phyloP scores from a whole-genome alignment of 2,113 vertebrate species.

The Pedionomus torquatus region DNA sequence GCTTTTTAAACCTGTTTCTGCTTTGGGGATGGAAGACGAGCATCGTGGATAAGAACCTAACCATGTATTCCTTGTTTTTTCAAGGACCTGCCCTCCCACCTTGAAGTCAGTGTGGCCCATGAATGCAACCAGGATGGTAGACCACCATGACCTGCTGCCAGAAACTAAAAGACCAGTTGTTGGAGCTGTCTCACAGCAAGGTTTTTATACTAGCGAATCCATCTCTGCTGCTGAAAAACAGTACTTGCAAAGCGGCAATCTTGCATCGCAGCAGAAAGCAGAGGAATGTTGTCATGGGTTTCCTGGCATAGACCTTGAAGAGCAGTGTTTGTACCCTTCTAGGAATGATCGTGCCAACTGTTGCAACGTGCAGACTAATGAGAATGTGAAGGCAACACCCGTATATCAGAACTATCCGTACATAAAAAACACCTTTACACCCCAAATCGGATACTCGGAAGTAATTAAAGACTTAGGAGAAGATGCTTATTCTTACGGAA shows the following conservation, averaged over 20 bases:
- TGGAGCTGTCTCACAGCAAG: slow-evolving; percentile 71
- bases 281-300: slow-evolving; percentile 73
- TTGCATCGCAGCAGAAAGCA: slow-evolving; percentile 69
- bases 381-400: slow-evolving; percentile 61
- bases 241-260: slow-evolving; percentile 51
- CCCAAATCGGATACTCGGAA: slow-evolving; percentile 66
- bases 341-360: slow-evolving; percentile 65
- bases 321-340: slow-evolving; percentile 72
- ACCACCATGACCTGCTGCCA: slow-evolving; percentile 78
- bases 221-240: slow-evolving; percentile 72
- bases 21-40: neutral
- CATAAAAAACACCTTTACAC: slow-evolving; percentile 67
- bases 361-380: slow-evolving; percentile 67
- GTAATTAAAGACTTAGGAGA: slow-evolving; percentile 70
- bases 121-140: slow-evolving; percentile 72
- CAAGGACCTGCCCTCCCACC: slow-evolving; percentile 78
- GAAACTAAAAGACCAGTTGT: slow-evolving; percentile 77
- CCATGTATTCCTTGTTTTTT: slow-evolving; percentile 46
- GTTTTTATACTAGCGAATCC: slow-evolving; percentile 70
- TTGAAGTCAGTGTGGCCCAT: slow-evolving; percentile 84
- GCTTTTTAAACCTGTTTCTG: neutral
- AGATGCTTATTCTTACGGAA: slow-evolving; percentile 67
- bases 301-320: slow-evolving; percentile 67
- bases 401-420: slow-evolving; percentile 70
- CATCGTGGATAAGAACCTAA: slow-evolving; percentile 30